Percentiles rank a stretch among this genome's conserved stretches.
Conservation (phyloP, 92 coral and sea anemone genomes). For the Parazoanthus swiftii region DNA sequence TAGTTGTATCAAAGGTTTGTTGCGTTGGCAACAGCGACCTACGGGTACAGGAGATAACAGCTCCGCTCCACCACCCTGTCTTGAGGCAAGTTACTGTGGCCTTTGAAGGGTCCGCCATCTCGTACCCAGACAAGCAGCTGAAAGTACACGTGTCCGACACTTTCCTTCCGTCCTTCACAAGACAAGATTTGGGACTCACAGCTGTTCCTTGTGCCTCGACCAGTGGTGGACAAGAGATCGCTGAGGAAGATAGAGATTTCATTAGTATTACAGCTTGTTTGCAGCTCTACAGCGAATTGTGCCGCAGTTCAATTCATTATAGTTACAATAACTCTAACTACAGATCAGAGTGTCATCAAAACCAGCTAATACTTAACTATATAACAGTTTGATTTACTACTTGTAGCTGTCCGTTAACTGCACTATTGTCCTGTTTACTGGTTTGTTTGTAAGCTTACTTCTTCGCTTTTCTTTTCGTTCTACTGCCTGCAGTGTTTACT, state of each 20-base stretch:
- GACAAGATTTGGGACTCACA: conserved; percentile 68
- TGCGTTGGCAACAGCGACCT: conserved; percentile 18
- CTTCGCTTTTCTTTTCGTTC: background rate
- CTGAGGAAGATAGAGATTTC: conserved; percentile 31
- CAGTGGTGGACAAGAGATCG: conserved; percentile 65
- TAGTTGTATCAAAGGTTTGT: background rate
- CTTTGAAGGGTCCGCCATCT: conserved; percentile 50
- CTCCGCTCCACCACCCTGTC: conserved; percentile 70
- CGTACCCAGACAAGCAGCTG: conserved; percentile 71
- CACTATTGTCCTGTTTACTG: background rate
- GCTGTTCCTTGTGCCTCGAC: conserved; percentile 60
- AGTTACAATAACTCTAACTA: background rate
- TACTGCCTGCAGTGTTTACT: background rate
- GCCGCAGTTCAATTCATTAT: background rate
- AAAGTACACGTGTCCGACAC: conserved; percentile 75
- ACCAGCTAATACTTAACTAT: no score
- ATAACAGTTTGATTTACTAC: background rate
- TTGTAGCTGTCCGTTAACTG: background rate
- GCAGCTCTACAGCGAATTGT: background rate
- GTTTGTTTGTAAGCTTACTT: background rate
- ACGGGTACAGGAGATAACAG: conserved; percentile 65
- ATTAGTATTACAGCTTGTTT: background rate
- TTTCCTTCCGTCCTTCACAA: conserved; percentile 55
- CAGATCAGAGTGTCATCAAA: background rate
- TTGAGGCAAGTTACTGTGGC: conserved; percentile 68